Base-by-base conservation (phyloP, 2,888 invertebrate species). In the Mactromeris polynyma region DNA sequence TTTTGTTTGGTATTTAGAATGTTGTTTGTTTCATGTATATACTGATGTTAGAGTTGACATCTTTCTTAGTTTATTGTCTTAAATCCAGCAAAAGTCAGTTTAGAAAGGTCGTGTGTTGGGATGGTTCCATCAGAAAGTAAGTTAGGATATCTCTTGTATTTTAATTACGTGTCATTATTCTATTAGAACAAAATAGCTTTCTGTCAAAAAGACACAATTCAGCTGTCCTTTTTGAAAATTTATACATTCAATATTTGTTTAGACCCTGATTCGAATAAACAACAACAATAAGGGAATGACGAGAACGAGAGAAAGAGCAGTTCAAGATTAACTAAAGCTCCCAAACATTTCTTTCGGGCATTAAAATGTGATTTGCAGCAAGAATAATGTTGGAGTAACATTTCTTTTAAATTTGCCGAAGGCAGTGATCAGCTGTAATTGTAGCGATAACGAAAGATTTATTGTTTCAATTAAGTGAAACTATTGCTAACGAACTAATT, bases 281-380 rank as follows among this genome's bases (percentile, higher is more conserved):
- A 58, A 58, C 58, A n/a, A 58, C 19, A 58, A 14, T n/a, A 58
- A 58, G 26, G n/a, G 7, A 58, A 58, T 58, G n/a, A 7, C 19
- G 46, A 17, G 46, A 17, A 17, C 17, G 46, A 46, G 46, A 46
- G 46, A 46, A 17, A n/a, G 0, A 64, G 26, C 58, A 64, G 9
- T 64, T 64, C 58, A 26, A n/a, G n/a, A n/a, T 58, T n/a, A 58
- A 21, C 58, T 11, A 64, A 26, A 21, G 17, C 73, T 73, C 19
- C 36, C 6, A 33, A 33, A 69, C 7, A 36, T 73, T 33, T 36
- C 36, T 73, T 73, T 73, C 4, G 73, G 31, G 73, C 73, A 73
- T 73, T 73, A 19, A 73, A 73, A 73, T 19, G 73, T 73, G 73
- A 73, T 73, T 64, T 73, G 73, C 36, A 33, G 73, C 73, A 73